Evolutionary conservation across 2,113 vertebrate species (phyloP).

Genomic region (Mormyrus iriodes): DNA sequence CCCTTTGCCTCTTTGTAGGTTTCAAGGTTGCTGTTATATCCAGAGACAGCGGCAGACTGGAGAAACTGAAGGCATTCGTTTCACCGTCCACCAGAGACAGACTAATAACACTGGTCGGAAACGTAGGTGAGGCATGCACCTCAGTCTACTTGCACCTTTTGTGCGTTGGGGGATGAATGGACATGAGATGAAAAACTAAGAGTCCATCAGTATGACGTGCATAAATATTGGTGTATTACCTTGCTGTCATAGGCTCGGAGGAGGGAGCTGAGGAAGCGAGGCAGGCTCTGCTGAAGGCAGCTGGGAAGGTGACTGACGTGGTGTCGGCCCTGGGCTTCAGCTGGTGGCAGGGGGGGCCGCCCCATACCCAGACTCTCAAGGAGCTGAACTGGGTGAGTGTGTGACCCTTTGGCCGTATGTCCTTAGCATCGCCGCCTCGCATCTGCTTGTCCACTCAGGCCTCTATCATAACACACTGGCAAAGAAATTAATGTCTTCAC

Average conservation of each 20-base stretch:
- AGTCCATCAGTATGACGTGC: background rate
- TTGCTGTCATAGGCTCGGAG: slow-evolving; percentile 55
- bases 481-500: background rate
- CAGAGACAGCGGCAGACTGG: slow-evolving; percentile 60
- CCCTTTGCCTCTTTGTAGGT: slow-evolving; percentile 32
- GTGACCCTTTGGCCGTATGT: background rate
- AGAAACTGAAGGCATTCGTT: slow-evolving; percentile 59
- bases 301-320: slow-evolving; percentile 69
- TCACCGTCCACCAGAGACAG: slow-evolving; percentile 52
- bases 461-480: background rate
- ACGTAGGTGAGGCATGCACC: slow-evolving; percentile 59
- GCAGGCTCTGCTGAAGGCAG: slow-evolving; percentile 50
- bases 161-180: background rate
- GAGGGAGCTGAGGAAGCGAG: slow-evolving; percentile 61
- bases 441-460: background rate
- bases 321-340: slow-evolving; percentile 76
- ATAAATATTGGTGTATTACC: background rate
- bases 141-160: background rate
- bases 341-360: slow-evolving; percentile 77
- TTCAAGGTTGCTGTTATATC: slow-evolving; percentile 74
- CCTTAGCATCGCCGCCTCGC: background rate
- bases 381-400: slow-evolving; percentile 65
- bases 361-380: slow-evolving; percentile 67
- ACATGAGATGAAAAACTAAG: background rate
- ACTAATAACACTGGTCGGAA: slow-evolving; percentile 66